phyloP scores from a whole-genome alignment of 2,888 invertebrate genomes.

The Urechis unicinctus region DNA sequence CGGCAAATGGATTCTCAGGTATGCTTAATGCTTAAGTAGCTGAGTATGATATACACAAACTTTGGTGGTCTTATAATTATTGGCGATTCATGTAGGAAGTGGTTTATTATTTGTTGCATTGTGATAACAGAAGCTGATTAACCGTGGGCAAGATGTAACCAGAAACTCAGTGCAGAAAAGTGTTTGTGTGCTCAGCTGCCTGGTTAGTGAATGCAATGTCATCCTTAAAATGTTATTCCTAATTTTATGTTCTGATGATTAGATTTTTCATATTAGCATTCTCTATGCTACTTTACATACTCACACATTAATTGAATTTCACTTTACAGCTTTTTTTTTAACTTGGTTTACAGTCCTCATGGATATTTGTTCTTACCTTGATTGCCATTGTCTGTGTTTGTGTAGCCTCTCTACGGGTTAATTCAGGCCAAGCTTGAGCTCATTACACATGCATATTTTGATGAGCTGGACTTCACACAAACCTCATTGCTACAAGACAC shows the following conservation, averaged over 20 bases:
- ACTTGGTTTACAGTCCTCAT: too few species aligned
- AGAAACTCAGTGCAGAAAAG: constrained; percentile 96
- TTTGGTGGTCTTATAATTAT: too few species aligned
- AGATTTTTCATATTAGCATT: too few species aligned
- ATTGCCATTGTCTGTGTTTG: too few species aligned
- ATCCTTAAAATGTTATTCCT: neutral
- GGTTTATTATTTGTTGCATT: too few species aligned
- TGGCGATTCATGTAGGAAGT: too few species aligned
- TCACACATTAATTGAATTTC: too few species aligned
- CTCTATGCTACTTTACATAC: too few species aligned
- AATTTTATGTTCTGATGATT: neutral
- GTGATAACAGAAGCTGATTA: constrained; percentile 80
- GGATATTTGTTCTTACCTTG: too few species aligned
- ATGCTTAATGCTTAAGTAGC: neutral
- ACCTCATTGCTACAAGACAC: constrained; percentile 71
- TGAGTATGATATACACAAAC: too few species aligned
- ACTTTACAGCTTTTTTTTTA: too few species aligned
- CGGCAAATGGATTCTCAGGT: constrained; percentile 86
- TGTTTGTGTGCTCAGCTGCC: constrained; percentile 84
- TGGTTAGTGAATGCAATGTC: constrained; percentile 40
- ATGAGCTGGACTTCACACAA: constrained; percentile 61
- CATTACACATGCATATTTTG: constrained; percentile 95
- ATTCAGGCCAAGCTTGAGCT: constrained; percentile 82
- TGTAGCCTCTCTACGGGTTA: constrained; percentile 80
- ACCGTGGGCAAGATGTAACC: constrained; percentile 90